phyloP scores from a whole-genome alignment of 2,888 invertebrate species.

The Endotricha flammealis region DNA sequence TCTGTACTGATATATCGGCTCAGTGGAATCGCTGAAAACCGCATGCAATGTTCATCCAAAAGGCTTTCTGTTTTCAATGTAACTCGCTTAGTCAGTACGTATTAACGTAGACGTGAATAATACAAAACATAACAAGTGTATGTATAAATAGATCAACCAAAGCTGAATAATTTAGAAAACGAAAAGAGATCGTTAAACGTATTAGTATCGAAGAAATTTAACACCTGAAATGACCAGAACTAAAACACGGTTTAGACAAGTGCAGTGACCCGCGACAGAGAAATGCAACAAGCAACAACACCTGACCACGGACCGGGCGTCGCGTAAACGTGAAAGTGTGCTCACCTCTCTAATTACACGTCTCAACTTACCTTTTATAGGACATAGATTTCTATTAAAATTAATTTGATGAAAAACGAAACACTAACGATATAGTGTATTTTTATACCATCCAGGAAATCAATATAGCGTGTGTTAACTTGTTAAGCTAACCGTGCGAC shows the following conservation, averaged over 20 bases:
- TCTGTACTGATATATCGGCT: constrained; percentile 28
- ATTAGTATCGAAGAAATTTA: neutral
- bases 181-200: too few species aligned
- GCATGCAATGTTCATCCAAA: too few species aligned
- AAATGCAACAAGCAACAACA: constrained; percentile 56
- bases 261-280: constrained; percentile 63
- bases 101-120: too few species aligned
- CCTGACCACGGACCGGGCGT: constrained; percentile 43
- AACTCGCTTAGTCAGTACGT: too few species aligned
- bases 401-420: constrained; percentile 16
- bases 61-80: too few species aligned
- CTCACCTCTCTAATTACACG: constrained; percentile 57
- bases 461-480: constrained; percentile 1
- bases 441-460: constrained; percentile 3
- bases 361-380: constrained; percentile 39
- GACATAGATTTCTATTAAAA: constrained; percentile 21
- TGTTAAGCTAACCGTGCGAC: neutral
- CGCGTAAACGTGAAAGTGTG: constrained; percentile 56
- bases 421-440: constrained; percentile 5
- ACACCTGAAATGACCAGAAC: neutral
- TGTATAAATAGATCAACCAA: too few species aligned
- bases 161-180: too few species aligned
- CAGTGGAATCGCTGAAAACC: too few species aligned
- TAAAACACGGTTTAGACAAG: constrained; percentile 23
- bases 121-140: too few species aligned